These are phyloP conservation scores for Tyrophagus putrescentiae DNA, from an alignment of 1,140 invertebrate species.

Conservation along the genomic window DNA sequence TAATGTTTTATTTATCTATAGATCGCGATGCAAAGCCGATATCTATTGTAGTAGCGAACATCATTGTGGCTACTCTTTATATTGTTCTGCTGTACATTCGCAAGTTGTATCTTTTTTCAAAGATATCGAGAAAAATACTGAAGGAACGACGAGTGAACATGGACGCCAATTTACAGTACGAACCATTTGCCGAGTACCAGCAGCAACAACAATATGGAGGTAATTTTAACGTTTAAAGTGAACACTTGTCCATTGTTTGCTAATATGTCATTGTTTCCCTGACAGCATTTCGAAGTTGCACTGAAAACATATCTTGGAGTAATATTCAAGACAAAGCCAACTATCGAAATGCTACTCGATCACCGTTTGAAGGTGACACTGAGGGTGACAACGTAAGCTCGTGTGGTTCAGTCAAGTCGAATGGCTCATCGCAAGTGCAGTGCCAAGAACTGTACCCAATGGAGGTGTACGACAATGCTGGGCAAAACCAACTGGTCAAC, in stretches of 20 bases:
- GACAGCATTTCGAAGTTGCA: background rate
- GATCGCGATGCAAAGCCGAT: background rate
- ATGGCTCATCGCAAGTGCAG: constrained; percentile 26
- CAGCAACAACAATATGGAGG: constrained; percentile 18
- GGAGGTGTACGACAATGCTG: constrained; percentile 27
- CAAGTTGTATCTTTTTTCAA: constrained; percentile 34
- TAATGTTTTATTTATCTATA: background rate
- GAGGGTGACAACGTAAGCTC: constrained; percentile 15
- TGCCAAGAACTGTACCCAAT: constrained; percentile 28
- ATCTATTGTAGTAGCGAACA: constrained; percentile 32
- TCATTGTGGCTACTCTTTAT: constrained; percentile 33
- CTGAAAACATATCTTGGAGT: constrained; percentile 11
- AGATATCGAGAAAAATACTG: constrained; percentile 19
- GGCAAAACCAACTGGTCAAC: constrained; percentile 10
- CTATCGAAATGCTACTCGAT: constrained; percentile 10
- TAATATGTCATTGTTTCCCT: background rate
- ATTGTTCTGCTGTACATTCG: constrained; percentile 33
- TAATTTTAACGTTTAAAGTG: background rate
- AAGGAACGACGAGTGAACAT: constrained; percentile 16
- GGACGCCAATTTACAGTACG: constrained; percentile 7
- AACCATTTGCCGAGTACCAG: constrained; percentile 17
- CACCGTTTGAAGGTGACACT: constrained; percentile 14
- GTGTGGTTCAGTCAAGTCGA: constrained; percentile 19
- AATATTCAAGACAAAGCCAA: constrained; percentile 3
- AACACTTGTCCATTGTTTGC: background rate